phyloP scores from a whole-genome alignment of 2,888 invertebrate genomes.

The Oligia strigilis region DNA sequence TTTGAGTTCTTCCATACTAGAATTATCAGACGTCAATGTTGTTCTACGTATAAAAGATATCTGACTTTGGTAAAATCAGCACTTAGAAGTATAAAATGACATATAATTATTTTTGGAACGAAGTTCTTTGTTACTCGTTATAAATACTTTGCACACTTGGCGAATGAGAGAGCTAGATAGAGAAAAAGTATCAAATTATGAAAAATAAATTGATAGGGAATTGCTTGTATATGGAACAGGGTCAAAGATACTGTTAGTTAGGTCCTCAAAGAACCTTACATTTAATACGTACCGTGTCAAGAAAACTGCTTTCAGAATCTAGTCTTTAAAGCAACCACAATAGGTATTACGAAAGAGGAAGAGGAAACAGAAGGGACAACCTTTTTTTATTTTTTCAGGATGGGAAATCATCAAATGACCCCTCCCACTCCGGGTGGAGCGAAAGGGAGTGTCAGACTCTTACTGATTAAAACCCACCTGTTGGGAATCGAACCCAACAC shows the following conservation, averaged over 20 bases:
- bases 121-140: neutral
- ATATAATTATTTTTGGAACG: neutral
- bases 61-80: too few relatives aligned
- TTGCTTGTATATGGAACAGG: neutral
- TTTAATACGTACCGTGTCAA: neutral
- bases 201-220: too few relatives aligned
- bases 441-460: too few relatives aligned
- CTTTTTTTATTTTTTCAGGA: too few relatives aligned
- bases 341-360: neutral
- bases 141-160: neutral
- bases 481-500: too few relatives aligned
- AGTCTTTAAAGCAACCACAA: neutral
- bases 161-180: neutral
- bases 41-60: too few relatives aligned
- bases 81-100: neutral
- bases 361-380: too few relatives aligned
- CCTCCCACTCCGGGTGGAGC: too few relatives aligned
- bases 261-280: neutral
- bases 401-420: too few relatives aligned
- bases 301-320: neutral
- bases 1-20: too few relatives aligned
- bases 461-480: too few relatives aligned
- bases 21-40: too few relatives aligned
- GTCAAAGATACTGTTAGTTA: neutral
- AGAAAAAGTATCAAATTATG: neutral